phyloP scores from a whole-genome alignment of 2,113 vertebrate genomes.

The Megaptera novaeangliae region DNA sequence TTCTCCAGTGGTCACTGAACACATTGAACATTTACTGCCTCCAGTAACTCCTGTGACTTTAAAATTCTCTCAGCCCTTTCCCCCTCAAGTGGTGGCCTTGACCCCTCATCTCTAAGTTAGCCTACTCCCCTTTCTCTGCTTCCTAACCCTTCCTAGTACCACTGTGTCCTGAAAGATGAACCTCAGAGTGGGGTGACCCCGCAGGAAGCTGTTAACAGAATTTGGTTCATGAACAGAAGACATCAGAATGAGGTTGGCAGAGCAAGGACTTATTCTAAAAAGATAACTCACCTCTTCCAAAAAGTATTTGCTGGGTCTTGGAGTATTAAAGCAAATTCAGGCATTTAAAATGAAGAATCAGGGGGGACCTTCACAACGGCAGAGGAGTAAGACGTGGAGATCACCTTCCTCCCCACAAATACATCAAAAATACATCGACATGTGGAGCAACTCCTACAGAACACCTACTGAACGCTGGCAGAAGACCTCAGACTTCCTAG shows the following conservation, averaged over 20 bases:
- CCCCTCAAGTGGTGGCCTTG: neutral
- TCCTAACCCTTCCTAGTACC: neutral
- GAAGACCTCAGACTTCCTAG: too few relatives aligned
- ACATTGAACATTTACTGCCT: neutral
- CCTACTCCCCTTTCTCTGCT: neutral
- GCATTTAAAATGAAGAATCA: neutral
- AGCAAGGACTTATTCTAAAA: neutral
- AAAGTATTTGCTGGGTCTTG: neutral
- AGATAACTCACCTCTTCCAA: neutral
- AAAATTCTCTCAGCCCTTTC: neutral
- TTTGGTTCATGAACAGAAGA: neutral
- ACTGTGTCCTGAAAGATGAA: neutral
- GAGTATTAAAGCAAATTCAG: neutral
- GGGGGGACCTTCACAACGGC: too few relatives aligned
- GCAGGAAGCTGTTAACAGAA: neutral
- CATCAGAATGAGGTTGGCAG: neutral
- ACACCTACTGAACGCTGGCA: too few relatives aligned
- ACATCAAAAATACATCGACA: too few relatives aligned
- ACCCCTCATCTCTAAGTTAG: neutral
- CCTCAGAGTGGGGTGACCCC: neutral
- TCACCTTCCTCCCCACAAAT: too few relatives aligned
- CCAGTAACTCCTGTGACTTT: neutral
- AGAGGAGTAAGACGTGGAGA: too few relatives aligned
- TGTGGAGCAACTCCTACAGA: too few relatives aligned
- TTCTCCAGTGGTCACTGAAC: neutral